Percentiles rank a stretch among this genome's conserved stretches.
Evolutionary conservation across 2,888 invertebrate genomes (phyloP).

Genomic region (Acanthacorydalis orientalis): DNA sequence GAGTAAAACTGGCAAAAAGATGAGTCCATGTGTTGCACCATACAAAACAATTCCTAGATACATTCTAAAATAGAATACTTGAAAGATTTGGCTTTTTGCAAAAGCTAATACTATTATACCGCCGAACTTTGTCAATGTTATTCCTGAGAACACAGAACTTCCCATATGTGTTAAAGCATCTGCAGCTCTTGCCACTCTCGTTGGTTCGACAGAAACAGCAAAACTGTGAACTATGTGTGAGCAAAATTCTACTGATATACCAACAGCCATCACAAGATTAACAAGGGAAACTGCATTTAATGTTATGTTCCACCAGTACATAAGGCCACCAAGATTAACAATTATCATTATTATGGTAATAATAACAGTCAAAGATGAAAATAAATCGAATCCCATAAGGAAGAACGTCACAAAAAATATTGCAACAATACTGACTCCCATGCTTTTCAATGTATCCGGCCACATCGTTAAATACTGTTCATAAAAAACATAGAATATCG

Average conservation of each 20-base stretch:
- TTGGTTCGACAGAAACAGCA: constrained; percentile 55
- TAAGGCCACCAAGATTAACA: constrained; percentile 80
- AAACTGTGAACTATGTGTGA: constrained; percentile 93
- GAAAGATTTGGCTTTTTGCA: constrained; percentile 95
- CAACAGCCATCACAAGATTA: constrained; percentile 94
- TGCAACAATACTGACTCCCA: constrained; percentile 77
- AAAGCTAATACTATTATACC: constrained; percentile 94
- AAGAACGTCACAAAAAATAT: constrained; percentile 88
- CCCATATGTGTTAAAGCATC: constrained; percentile 84
- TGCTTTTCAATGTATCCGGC: constrained; percentile 72
- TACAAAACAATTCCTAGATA: constrained; percentile 93
- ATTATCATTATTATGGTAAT: constrained; percentile 89
- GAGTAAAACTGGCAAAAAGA: constrained; percentile 92
- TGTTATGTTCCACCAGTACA: constrained; percentile 94
- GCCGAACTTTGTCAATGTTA: constrained; percentile 94
- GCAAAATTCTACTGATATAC: constrained; percentile 97
- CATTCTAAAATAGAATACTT: constrained; percentile 92
- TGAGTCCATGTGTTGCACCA: constrained; percentile 92
- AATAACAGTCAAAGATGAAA: constrained; percentile 75
- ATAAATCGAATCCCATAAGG: constrained; percentile 84
- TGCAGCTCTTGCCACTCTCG: constrained; percentile 58
- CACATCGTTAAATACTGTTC: constrained; percentile 97
- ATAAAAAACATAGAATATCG: constrained; percentile 95
- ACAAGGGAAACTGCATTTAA: constrained; percentile 95
- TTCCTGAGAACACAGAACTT: constrained; percentile 90